phyloP scores from a whole-genome alignment of 2,797 vertebrate genomes.

The Poecilia gillii region DNA sequence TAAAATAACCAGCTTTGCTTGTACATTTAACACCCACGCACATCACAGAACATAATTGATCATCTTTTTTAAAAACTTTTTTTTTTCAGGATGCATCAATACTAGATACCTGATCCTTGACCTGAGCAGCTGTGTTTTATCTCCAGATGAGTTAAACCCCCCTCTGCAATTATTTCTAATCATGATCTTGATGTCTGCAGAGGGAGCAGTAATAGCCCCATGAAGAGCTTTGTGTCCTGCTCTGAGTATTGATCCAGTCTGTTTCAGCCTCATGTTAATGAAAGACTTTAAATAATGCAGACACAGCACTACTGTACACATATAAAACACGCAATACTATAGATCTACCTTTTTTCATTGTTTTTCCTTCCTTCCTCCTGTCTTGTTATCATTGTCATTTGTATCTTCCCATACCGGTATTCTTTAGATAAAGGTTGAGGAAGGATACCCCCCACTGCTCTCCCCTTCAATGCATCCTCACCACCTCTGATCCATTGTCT shows the following conservation, averaged over 20 bases:
- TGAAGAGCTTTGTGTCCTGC: constrained; percentile 51
- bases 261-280: constrained; percentile 71
- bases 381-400: constrained; percentile 14
- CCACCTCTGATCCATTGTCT: constrained; percentile 52
- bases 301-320: constrained; percentile 41
- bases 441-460: constrained; percentile 3
- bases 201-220: constrained; percentile 22
- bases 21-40: constrained; percentile 15
- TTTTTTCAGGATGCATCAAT: constrained; percentile 56
- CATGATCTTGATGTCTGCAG: constrained; percentile 23
- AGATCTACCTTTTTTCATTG: not conserved
- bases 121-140: constrained; percentile 35
- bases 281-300: constrained; percentile 78
- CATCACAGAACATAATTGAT: constrained; percentile 39
- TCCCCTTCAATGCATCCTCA: constrained; percentile 26
- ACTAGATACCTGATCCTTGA: constrained; percentile 43
- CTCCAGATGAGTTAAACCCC: constrained; percentile 53
- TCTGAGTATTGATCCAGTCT: constrained; percentile 63
- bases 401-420: constrained; percentile 27
- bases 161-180: constrained; percentile 42
- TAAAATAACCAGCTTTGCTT: constrained; percentile 34
- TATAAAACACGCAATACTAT: constrained; percentile 2
- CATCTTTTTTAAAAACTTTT: constrained; percentile 45
- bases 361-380: not conserved
- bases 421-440: constrained; percentile 8